Evolutionary conservation across 2,797 vertebrate genomes (phyloP).

Genomic region (Podarcis siculus): DNA sequence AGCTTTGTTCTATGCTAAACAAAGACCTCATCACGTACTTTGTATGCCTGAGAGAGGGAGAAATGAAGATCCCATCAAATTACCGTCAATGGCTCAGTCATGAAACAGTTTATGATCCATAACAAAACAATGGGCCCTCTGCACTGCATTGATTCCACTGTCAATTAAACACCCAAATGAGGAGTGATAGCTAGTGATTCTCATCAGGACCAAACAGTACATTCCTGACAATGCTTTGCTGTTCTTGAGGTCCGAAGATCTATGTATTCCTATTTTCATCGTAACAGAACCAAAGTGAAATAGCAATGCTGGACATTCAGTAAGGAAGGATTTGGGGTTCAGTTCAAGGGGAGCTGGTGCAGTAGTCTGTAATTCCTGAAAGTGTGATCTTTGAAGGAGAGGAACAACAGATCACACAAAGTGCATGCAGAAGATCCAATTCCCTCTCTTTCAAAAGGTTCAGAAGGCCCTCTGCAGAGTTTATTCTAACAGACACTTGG

Average conservation of each 20-base stretch:
- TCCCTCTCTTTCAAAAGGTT: no score
- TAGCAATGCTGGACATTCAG: background rate
- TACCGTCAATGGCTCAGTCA: constrained; percentile 8
- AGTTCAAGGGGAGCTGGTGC: background rate
- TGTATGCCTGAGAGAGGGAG: background rate
- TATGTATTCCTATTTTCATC: background rate
- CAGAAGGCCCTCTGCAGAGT: no score
- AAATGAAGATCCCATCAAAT: constrained; percentile 22
- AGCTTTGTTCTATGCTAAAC: background rate
- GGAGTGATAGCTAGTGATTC: background rate
- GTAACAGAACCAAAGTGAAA: background rate
- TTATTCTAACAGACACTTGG: no score
- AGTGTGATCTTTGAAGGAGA: background rate
- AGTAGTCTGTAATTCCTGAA: background rate
- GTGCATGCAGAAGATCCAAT: no score
- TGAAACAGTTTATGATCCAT: constrained; percentile 17
- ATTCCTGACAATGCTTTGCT: background rate
- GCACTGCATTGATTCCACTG: background rate
- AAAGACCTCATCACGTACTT: background rate
- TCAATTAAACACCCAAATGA: constrained; percentile 21
- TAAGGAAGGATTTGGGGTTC: no score
- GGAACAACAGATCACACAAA: no score
- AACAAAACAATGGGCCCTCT: constrained; percentile 18
- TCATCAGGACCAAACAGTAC: background rate
- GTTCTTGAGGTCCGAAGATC: background rate